phyloP scores from a whole-genome alignment of 2,888 invertebrate genomes.

The Cephalotes varians region DNA sequence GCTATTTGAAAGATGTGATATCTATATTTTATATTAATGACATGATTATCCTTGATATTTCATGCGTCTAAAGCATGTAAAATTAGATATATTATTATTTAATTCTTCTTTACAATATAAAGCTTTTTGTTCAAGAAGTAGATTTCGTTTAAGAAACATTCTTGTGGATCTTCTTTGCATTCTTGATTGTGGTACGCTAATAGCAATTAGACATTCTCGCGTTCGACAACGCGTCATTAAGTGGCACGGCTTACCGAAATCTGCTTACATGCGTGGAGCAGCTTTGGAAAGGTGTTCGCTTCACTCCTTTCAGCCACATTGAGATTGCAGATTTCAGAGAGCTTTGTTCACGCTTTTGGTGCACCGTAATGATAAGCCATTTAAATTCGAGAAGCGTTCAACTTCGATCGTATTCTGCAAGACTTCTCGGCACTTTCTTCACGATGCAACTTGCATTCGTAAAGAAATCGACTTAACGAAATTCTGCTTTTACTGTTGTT shows the following conservation, averaged over 20 bases:
- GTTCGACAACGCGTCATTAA: constrained; percentile 43
- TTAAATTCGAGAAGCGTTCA: constrained; percentile 22
- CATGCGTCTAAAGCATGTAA: background rate
- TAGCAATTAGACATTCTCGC: constrained; percentile 18
- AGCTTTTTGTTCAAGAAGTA: background rate
- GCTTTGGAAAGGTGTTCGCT: constrained; percentile 26
- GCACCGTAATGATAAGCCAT: constrained; percentile 26
- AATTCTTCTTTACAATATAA: background rate
- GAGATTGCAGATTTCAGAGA: constrained; percentile 24
- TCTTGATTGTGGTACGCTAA: background rate
- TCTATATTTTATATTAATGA: background rate
- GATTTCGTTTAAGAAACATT: background rate
- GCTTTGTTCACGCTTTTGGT: constrained; percentile 9
- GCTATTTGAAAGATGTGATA: background rate
- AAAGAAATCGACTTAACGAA: background rate
- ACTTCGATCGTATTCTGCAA: background rate
- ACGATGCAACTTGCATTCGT: background rate
- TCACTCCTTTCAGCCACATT: background rate
- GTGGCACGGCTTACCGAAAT: constrained; percentile 25
- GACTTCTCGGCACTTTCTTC: background rate
- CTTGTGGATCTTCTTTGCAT: background rate
- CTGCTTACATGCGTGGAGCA: constrained; percentile 29
- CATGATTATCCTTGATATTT: background rate
- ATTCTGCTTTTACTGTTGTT: background rate
- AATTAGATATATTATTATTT: background rate